phyloP scores from a whole-genome alignment of 2,888 invertebrate species.

The Shargacucullia verbasci region DNA sequence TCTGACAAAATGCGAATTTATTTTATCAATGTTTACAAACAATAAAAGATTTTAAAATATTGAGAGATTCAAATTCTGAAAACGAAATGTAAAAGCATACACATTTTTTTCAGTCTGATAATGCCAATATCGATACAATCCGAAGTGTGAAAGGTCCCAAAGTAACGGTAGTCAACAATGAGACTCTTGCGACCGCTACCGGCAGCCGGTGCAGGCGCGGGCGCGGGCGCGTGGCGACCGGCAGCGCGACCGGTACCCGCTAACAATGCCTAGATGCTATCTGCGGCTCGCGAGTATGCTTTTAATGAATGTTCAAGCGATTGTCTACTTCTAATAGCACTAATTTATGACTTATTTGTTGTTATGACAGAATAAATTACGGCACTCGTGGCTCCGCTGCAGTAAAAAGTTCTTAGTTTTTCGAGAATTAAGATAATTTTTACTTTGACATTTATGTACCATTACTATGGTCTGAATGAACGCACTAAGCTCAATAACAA shows the following conservation, averaged over 20 bases:
- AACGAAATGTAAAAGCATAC: slow-evolving; percentile 3
- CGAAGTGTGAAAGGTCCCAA: slow-evolving; percentile 50
- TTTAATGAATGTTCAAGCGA: slow-evolving; percentile 41
- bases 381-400: no score
- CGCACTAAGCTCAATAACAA: no score
- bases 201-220: slow-evolving; percentile 4
- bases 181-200: neutral
- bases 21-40: no score
- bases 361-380: neutral
- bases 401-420: neutral
- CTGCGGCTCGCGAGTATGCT: slow-evolving; percentile 18
- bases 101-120: slow-evolving; percentile 26
- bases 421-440: neutral
- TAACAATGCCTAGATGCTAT: slow-evolving; percentile 49
- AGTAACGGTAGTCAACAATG: slow-evolving; percentile 37
- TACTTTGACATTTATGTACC: no score
- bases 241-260: slow-evolving; percentile 17
- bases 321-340: slow-evolving; percentile 39
- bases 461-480: no score
- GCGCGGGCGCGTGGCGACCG: no score
- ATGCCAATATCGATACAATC: slow-evolving; percentile 7
- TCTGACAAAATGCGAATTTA: no score
- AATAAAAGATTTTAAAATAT: neutral
- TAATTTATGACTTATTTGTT: slow-evolving; percentile 35
- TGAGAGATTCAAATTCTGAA: no score